Conservation (phyloP, 2,888 invertebrate species). For the Metacarcinus magister region DNA sequence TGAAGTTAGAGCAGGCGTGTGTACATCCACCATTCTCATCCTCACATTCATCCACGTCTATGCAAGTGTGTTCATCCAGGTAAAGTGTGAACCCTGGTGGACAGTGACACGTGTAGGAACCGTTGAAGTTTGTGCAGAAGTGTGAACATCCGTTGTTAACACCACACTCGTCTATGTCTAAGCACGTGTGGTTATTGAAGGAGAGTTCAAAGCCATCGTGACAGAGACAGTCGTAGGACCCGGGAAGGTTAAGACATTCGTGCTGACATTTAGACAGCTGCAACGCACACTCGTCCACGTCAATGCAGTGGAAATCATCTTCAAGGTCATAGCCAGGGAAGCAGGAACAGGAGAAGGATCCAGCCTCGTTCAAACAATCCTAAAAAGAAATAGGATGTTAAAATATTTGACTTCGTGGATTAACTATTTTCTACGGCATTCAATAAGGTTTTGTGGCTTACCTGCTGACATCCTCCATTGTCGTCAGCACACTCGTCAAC, state of each 20-base stretch:
- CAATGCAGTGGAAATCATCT: conserved; percentile 83
- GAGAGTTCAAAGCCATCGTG: conserved; percentile 85
- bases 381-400: conserved; percentile 11
- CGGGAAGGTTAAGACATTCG: conserved; percentile 79
- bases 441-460: not conserved
- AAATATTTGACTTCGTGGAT: not conserved
- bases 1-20: conserved; percentile 86
- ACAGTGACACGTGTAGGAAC: conserved; percentile 87
- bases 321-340: conserved; percentile 84
- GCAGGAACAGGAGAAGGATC: conserved; percentile 84
- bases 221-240: conserved; percentile 84
- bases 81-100: conserved; percentile 85
- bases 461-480: conserved; percentile 81
- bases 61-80: conserved; percentile 83
- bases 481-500: conserved; percentile 84
- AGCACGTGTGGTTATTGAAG: conserved; percentile 84
- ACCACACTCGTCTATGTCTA: conserved; percentile 85
- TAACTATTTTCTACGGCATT: not conserved
- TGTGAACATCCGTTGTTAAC: conserved; percentile 87
- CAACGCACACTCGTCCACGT: conserved; percentile 81
- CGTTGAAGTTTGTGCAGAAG: conserved; percentile 86
- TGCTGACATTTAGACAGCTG: conserved; percentile 83
- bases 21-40: conserved; percentile 84
- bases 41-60: conserved; percentile 84
- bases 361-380: conserved; percentile 80